Evolutionary conservation across 2,888 invertebrate genomes (phyloP).

Genomic region (Drosophila infuscata): DNA sequence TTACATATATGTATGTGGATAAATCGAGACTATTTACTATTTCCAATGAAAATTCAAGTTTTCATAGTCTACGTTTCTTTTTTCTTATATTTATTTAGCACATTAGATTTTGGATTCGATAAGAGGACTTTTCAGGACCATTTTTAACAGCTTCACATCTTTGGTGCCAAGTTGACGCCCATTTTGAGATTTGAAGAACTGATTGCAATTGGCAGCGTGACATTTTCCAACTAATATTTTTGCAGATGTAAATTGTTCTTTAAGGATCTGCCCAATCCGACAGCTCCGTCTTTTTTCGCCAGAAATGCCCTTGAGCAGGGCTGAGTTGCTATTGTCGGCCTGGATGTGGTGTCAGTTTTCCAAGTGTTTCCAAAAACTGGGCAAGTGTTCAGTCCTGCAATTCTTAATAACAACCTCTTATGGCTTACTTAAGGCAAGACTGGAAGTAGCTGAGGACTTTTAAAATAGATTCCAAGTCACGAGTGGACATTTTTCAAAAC

Average conservation of each 20-base stretch:
- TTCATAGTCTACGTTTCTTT: background rate
- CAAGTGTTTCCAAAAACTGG: conserved; percentile 13
- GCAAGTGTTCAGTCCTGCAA: conserved; percentile 20
- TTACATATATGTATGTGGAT: conserved; percentile 73
- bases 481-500: background rate
- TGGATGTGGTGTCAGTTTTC: conserved; percentile 66
- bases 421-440: background rate
- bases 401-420: background rate
- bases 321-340: background rate
- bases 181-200: conserved; percentile 4
- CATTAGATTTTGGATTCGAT: background rate
- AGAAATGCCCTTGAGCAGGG: conserved; percentile 66
- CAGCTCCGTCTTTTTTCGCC: conserved; percentile 79
- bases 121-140: background rate
- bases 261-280: conserved; percentile 83
- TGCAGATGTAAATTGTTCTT: conserved; percentile 65
- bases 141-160: background rate
- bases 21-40: conserved; percentile 23
- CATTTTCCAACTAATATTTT: conserved; percentile 25
- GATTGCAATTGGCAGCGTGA: conserved; percentile 23
- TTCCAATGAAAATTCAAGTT: background rate
- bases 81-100: background rate
- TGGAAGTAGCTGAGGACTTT: background rate
- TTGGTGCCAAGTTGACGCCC: background rate
- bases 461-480: background rate